Percentiles rank a stretch among this genome's conserved stretches.
Conservation (phyloP, 1,140 invertebrate genomes). For the Thaumetopoea pityocampa region DNA sequence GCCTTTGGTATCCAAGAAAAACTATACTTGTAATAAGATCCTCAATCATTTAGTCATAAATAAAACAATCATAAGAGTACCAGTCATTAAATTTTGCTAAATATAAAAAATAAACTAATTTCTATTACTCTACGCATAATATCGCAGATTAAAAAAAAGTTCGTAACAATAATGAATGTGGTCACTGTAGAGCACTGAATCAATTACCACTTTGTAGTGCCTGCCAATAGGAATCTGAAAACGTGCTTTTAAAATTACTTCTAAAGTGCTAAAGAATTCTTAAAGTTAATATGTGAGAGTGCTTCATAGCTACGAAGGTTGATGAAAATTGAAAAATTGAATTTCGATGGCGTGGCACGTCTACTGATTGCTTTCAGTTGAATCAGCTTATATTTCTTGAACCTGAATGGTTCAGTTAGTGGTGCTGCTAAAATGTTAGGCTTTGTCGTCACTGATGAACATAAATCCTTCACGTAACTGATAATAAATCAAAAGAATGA, state of each 20-base stretch:
- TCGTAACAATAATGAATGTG: constrained; percentile 1
- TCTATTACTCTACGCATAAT: constrained; percentile 2
- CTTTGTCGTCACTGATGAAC: background rate
- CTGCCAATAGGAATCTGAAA: constrained; percentile 5
- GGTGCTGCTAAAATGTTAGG: background rate
- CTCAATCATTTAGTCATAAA: too few relatives aligned
- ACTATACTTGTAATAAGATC: too few relatives aligned
- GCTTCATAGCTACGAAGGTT: constrained; percentile 12
- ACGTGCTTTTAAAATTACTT: constrained; percentile 10
- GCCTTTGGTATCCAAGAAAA: too few relatives aligned
- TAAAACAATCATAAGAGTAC: too few relatives aligned
- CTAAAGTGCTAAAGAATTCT: constrained; percentile 3
- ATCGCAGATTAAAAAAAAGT: constrained; percentile 2
- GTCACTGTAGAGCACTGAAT: constrained; percentile 1
- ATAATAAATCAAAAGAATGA: background rate
- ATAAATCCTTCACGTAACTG: background rate
- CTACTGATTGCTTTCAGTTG: constrained; percentile 37
- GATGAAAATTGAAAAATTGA: constrained; percentile 33
- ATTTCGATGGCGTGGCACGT: constrained; percentile 26
- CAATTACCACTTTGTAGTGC: constrained; percentile 6
- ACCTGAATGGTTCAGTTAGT: constrained; percentile 24
- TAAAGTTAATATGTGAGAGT: constrained; percentile 11
- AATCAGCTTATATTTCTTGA: constrained; percentile 24
- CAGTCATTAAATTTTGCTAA: too few relatives aligned
- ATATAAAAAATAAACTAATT: background rate